These are phyloP conservation scores for Coelopa frigida DNA, from an alignment of 1,140 invertebrate species.

Conservation along the genomic window DNA sequence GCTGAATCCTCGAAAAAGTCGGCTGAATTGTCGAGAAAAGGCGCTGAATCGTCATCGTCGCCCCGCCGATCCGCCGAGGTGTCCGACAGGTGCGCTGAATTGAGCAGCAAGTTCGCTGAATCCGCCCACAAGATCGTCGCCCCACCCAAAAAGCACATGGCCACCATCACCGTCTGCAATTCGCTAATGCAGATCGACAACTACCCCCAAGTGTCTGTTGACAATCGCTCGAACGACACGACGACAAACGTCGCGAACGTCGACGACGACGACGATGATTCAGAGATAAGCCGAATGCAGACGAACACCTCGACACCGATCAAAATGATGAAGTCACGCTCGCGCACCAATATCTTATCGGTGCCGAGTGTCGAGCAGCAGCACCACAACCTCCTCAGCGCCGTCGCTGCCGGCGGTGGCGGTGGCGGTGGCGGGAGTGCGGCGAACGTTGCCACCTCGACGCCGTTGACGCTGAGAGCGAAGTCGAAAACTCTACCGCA, in stretches of 20 bases:
- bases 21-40: too few relatives aligned
- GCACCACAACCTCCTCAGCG: slow-evolving; percentile 3
- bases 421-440: slow-evolving; percentile 36
- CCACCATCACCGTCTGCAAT: too few relatives aligned
- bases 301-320: slow-evolving; percentile 44
- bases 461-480: slow-evolving; percentile 45
- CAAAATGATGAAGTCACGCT: slow-evolving; percentile 44
- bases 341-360: slow-evolving; percentile 41
- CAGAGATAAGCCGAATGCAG: slow-evolving; percentile 43
- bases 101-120: too few relatives aligned
- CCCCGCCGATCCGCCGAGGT: too few relatives aligned
- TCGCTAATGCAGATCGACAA: too few relatives aligned
- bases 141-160: too few relatives aligned
- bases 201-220: too few relatives aligned
- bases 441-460: slow-evolving; percentile 38
- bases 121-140: too few relatives aligned
- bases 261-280: slow-evolving; percentile 38
- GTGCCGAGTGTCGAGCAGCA: slow-evolving; percentile 21
- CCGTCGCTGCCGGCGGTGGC: slow-evolving; percentile 1
- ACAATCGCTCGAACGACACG: background rate
- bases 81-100: too few relatives aligned
- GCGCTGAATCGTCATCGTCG: too few relatives aligned
- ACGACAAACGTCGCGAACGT: background rate
- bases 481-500: slow-evolving; percentile 54
- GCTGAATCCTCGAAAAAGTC: too few relatives aligned